Percentiles rank a stretch among this genome's conserved stretches.
Conservation (phyloP, 2,797 vertebrate genomes). For the Anguilla pacifica region DNA sequence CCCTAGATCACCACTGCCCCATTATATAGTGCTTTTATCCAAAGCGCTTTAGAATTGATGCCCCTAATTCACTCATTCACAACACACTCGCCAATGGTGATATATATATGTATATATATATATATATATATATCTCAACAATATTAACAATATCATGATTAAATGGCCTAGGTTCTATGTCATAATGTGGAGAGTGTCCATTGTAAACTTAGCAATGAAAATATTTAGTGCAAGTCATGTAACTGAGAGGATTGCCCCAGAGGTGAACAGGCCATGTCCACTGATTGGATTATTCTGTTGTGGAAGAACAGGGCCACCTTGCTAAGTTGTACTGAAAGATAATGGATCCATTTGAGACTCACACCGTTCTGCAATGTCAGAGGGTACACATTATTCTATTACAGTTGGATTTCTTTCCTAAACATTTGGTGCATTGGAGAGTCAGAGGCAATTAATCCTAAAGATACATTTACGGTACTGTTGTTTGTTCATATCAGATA, state of each 20-base stretch:
- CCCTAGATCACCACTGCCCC: too few species aligned
- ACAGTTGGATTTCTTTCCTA: background rate
- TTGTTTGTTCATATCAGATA: background rate
- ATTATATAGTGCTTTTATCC: too few species aligned
- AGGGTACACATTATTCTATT: background rate
- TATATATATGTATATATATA: too few species aligned
- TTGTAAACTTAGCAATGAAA: background rate
- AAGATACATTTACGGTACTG: background rate
- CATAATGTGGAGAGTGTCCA: background rate
- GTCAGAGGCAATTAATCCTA: background rate
- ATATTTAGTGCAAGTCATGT: constrained; percentile 1
- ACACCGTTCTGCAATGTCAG: background rate
- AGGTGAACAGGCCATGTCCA: background rate
- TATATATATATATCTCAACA: background rate
- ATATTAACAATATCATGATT: background rate
- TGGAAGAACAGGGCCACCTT: background rate
- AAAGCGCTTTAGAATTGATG: too few species aligned
- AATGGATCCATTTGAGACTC: background rate
- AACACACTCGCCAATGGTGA: background rate
- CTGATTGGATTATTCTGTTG: background rate
- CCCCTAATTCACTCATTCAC: too few species aligned
- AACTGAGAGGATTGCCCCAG: background rate
- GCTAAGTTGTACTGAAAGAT: background rate
- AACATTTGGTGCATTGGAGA: background rate
- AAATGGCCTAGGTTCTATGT: background rate